phyloP scores from a whole-genome alignment of 2,113 vertebrate species.

The Triplophysa siluroides region DNA sequence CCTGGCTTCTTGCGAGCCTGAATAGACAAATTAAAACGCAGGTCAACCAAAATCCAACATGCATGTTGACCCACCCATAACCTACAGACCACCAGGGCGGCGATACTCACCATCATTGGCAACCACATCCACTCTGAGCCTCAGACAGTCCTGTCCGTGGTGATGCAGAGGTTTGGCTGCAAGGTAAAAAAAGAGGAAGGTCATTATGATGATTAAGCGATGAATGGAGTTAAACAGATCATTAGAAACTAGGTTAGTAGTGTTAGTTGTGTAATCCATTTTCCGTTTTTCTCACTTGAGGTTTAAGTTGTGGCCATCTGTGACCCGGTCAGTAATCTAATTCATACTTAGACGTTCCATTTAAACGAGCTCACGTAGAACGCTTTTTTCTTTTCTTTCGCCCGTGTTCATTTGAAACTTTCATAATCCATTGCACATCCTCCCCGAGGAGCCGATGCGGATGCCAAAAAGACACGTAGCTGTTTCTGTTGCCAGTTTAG shows the following conservation, averaged over 20 bases:
- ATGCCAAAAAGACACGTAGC: conserved; percentile 44
- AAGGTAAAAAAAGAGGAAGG: conserved; percentile 46
- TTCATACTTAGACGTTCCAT: not conserved
- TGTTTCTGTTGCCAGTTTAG: conserved; percentile 31
- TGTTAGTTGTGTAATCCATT: conserved; percentile 65
- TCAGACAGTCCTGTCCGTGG: conserved; percentile 82
- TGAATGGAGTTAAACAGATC: conserved; percentile 46
- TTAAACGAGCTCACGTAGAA: not conserved
- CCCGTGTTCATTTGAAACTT: conserved; percentile 12
- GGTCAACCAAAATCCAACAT: conserved; percentile 30
- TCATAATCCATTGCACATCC: not conserved
- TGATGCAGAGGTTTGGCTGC: conserved; percentile 89
- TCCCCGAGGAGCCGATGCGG: conserved; percentile 6
- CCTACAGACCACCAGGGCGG: not conserved
- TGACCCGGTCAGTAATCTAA: conserved; percentile 8
- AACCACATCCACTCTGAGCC: conserved; percentile 80
- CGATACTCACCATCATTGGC: conserved; percentile 82
- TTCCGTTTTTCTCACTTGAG: conserved; percentile 30
- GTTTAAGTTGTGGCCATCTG: conserved; percentile 31
- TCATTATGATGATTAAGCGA: conserved; percentile 34
- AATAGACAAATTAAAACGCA: conserved; percentile 26
- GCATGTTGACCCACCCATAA: not conserved
- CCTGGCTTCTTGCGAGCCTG: conserved; percentile 75
- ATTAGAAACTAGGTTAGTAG: conserved; percentile 64
- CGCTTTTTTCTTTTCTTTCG: not conserved